Base-by-base conservation (phyloP, 2,888 invertebrate genomes). In the Dorcus hopei region DNA sequence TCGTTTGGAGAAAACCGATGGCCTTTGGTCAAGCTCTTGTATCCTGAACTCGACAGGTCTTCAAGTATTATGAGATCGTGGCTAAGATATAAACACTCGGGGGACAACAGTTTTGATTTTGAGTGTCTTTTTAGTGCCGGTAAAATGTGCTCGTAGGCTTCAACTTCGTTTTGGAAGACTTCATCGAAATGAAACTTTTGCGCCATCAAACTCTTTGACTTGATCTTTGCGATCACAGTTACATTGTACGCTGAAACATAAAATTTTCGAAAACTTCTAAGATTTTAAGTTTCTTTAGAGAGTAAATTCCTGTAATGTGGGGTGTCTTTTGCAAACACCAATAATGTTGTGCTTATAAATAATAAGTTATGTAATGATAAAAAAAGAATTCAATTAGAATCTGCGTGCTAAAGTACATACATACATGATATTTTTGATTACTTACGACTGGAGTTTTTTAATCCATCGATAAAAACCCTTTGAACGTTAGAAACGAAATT, bases 161-260 rank as follows among this genome's bases (percentile, higher is more conserved):
- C 41, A n/a, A 56, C 52, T 64, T 69, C 69, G 59, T 69, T 69
- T 42, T 57, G 23, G 52, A 68, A 68, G 11, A 60, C 49, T n/a
- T 56, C 49, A 14, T 61, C 58, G 9, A 61, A 53, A n/a, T 59
- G 40, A 23, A 63, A 58, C 16, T 47, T 41, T 7, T 50, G 38
- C 9, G 40, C 23, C 5, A 59, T 14, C 11, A 42, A 50, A 40
- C 38, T 53, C 4, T 50, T 41, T 48, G 39, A 55, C 40, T 47
- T 16, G 39, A 54, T 9, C 23, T 67, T 67, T 16, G 59, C 54
- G 16, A 67, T 63, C 6, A 67, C 43, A n/a, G 58, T 42, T 38
- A 26, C 58, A 41, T 16, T 52, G 39, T 51, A 54, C 16, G 55
- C 66, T 66, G 53, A 45, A 63, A 59, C 1, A 51, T n/a, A 59